A percentile compares a stretch with the other conserved stretches of the same genome.
Evolutionary conservation across 2,888 invertebrate genomes (phyloP).

Genomic region (Ormyrus nitidulus): DNA sequence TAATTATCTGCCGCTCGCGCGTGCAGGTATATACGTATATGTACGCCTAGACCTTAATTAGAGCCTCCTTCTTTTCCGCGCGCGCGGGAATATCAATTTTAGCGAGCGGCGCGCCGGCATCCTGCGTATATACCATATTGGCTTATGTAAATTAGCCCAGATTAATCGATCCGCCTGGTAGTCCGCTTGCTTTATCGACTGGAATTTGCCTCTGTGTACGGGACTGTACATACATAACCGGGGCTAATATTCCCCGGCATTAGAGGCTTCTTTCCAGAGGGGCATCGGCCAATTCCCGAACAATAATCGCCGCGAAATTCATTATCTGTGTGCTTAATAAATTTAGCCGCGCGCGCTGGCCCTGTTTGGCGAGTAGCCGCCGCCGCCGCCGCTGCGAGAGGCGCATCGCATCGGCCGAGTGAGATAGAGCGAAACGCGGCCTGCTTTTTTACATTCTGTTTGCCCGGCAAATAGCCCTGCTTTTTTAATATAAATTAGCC

Average conservation of each 20-base stretch:
- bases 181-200: constrained; percentile 3
- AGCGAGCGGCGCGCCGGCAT: background rate
- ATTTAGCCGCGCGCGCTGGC: background rate
- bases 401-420: background rate
- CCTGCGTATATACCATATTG: constrained; percentile 4
- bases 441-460: too few species aligned
- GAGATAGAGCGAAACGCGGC: background rate
- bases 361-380: too few species aligned
- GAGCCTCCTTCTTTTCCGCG: too few species aligned
- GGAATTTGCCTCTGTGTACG: background rate
- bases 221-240: too few species aligned
- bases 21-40: too few species aligned
- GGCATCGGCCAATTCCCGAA: background rate
- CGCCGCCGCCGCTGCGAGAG: too few species aligned
- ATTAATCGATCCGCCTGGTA: constrained; percentile 24
- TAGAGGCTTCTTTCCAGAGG: background rate
- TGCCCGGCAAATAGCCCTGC: too few species aligned
- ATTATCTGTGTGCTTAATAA: background rate
- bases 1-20: background rate
- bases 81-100: too few species aligned
- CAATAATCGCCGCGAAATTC: background rate
- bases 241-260: background rate
- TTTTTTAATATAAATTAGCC: constrained; percentile 56
- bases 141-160: constrained; percentile 30
- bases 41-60: too few species aligned